Conservation (phyloP, 1,140 invertebrate species). For the Drosophila takahashii region DNA sequence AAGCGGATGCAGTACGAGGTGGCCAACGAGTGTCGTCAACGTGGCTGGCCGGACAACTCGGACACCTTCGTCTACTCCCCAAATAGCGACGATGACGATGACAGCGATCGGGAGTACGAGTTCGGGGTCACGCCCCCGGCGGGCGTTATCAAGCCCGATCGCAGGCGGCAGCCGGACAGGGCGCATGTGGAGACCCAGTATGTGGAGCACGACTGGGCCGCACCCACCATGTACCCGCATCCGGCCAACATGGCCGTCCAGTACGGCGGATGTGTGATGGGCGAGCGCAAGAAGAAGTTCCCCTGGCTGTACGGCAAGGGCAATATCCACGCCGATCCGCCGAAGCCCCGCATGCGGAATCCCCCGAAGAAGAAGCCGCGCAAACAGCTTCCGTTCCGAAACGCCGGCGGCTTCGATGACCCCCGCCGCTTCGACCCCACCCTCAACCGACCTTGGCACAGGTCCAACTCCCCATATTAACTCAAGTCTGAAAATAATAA, state of each 20-base stretch:
- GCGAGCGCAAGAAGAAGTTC: constrained; percentile 54
- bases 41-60: constrained; percentile 21
- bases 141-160: constrained; percentile 69
- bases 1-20: constrained; percentile 47
- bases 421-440: constrained; percentile 9
- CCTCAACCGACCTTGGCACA: constrained; percentile 18
- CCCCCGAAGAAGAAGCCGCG: constrained; percentile 10
- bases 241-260: constrained; percentile 56
- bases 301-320: constrained; percentile 61
- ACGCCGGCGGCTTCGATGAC: constrained; percentile 8
- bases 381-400: constrained; percentile 15
- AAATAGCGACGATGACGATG: constrained; percentile 46
- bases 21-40: constrained; percentile 21
- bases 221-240: constrained; percentile 54
- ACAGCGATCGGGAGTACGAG: constrained; percentile 74
- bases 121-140: constrained; percentile 82
- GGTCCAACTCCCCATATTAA: not conserved
- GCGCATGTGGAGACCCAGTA: constrained; percentile 69
- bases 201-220: constrained; percentile 65
- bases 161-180: constrained; percentile 27
- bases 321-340: constrained; percentile 29
- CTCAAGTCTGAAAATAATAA: too few relatives aligned
- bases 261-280: constrained; percentile 50
- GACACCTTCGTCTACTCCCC: constrained; percentile 40
- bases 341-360: constrained; percentile 31